A percentile compares a stretch with the other conserved stretches of the same genome.
Conservation (phyloP, 1,140 invertebrate species). For the Orchesella cincta region DNA sequence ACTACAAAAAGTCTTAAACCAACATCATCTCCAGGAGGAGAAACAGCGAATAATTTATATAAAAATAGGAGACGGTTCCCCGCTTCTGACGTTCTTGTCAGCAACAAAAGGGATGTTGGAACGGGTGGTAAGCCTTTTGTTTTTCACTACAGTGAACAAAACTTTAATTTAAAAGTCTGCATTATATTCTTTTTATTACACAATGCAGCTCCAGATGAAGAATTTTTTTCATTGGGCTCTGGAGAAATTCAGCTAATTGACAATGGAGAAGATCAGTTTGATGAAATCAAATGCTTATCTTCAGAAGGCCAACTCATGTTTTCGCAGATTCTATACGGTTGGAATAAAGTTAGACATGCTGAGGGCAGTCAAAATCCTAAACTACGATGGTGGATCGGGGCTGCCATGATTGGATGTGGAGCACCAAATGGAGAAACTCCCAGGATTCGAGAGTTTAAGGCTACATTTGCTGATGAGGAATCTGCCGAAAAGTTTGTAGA, state of each 20-base stretch:
- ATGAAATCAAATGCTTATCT: conserved; percentile 5
- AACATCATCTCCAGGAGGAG: neutral
- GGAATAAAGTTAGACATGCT: conserved; percentile 16
- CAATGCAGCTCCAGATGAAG: conserved; percentile 15
- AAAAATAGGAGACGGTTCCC: neutral
- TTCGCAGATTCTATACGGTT: conserved; percentile 10
- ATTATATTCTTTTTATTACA: too few relatives aligned
- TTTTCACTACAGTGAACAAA: too few relatives aligned
- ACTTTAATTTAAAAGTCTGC: too few relatives aligned
- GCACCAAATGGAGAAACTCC: neutral
- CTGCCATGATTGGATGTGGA: neutral
- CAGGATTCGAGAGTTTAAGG: conserved; percentile 11
- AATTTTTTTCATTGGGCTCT: conserved; percentile 12
- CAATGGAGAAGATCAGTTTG: conserved; percentile 16
- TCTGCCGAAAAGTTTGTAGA: neutral
- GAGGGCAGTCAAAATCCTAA: neutral
- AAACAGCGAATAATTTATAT: neutral
- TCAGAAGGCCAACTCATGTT: neutral
- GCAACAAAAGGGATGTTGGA: conserved; percentile 14
- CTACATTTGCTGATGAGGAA: conserved; percentile 11
- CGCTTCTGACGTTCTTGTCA: neutral
- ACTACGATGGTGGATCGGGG: neutral
- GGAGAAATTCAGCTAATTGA: neutral
- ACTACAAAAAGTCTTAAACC: neutral
- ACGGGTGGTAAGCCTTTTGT: neutral